Conservation (phyloP, 1,140 invertebrate genomes). For the Proales similis region DNA sequence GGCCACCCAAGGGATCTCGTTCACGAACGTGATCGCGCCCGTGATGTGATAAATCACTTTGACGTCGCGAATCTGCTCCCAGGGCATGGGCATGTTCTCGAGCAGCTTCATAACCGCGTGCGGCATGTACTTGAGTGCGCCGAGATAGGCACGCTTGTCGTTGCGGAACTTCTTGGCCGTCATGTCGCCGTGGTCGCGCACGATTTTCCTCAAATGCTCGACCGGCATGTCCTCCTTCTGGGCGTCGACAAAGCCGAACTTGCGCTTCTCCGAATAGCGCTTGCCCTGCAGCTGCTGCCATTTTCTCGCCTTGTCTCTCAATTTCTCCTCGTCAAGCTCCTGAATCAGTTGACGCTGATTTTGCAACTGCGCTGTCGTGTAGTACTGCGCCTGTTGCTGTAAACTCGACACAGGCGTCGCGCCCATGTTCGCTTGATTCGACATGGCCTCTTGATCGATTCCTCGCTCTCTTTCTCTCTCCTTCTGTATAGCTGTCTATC, state of each 20-base stretch:
- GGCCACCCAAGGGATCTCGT: constrained; percentile 99
- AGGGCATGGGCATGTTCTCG: constrained; percentile 99
- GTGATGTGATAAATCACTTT: constrained; percentile 95
- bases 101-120: constrained; percentile 96
- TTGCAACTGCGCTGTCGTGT: not conserved
- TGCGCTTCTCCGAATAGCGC: constrained; percentile 90
- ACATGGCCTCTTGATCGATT: too few species aligned
- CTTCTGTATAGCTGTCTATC: too few species aligned
- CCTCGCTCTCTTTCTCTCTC: too few species aligned
- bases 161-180: constrained; percentile 95
- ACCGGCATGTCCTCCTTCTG: constrained; percentile 99
- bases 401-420: too few species aligned
- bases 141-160: constrained; percentile 96
- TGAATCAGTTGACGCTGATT: constrained; percentile 20
- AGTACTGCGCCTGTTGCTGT: constrained; percentile 26
- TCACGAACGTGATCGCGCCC: constrained; percentile 99
- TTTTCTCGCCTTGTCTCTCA: constrained; percentile 66
- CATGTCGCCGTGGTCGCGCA: constrained; percentile 99
- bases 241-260: constrained; percentile 96
- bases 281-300: constrained; percentile 98
- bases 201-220: constrained; percentile 96
- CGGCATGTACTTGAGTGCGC: constrained; percentile 98
- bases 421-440: too few species aligned
- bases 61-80: constrained; percentile 98
- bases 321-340: constrained; percentile 7